Evolutionary conservation across 2,797 vertebrate genomes (phyloP).

Genomic region (Tamandua tetradactyla): DNA sequence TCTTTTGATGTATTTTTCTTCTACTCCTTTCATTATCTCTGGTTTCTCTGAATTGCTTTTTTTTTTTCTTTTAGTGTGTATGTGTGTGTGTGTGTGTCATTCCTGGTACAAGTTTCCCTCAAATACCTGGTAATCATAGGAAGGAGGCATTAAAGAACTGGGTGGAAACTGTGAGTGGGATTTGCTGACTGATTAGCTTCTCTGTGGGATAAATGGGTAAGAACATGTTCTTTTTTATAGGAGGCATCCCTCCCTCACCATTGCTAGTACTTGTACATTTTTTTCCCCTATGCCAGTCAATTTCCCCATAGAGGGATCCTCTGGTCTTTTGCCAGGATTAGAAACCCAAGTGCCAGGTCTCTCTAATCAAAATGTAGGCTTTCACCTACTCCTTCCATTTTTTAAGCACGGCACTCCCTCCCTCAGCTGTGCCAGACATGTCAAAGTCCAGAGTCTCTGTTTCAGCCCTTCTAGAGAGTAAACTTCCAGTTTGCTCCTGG

Average conservation of each 20-base stretch:
- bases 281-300: background rate
- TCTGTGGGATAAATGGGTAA: background rate
- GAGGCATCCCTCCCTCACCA: background rate
- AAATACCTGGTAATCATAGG: background rate
- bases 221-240: background rate
- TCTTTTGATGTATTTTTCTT: slow-evolving; percentile 19
- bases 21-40: slow-evolving; percentile 2
- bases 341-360: background rate
- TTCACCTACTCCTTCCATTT: background rate
- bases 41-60: background rate
- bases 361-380: background rate
- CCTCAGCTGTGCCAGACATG: background rate
- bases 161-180: background rate
- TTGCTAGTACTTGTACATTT: background rate
- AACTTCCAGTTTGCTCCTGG: background rate
- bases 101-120: background rate
- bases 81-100: background rate
- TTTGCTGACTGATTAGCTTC: background rate
- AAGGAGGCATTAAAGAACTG: background rate
- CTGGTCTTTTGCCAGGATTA: background rate
- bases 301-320: background rate
- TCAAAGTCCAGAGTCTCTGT: background rate
- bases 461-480: background rate
- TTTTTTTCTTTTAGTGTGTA: background rate
- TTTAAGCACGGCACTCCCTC: background rate